phyloP scores from a whole-genome alignment of 1,140 invertebrate species.

The Bombyx mandarina region DNA sequence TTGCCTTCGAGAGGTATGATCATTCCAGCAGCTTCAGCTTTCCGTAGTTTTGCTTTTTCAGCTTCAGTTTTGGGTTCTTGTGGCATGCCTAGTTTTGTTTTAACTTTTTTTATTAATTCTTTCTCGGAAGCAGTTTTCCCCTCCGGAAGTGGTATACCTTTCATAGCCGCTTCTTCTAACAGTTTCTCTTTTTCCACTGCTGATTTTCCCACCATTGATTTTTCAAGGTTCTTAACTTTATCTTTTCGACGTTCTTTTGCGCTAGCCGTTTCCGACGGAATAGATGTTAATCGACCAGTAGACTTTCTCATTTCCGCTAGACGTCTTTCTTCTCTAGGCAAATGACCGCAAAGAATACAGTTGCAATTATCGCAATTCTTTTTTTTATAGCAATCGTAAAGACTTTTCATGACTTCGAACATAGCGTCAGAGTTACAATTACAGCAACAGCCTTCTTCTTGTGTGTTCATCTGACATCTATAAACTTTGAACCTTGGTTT shows the following conservation, averaged over 20 bases:
- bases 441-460: constrained; percentile 42
- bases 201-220: constrained; percentile 15
- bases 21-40: constrained; percentile 20
- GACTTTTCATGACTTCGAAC: constrained; percentile 53
- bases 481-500: constrained; percentile 27
- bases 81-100: constrained; percentile 14
- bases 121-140: constrained; percentile 22
- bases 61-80: constrained; percentile 16
- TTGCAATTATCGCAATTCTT: constrained; percentile 49
- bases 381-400: constrained; percentile 53
- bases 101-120: constrained; percentile 12
- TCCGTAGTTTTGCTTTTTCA: constrained; percentile 19
- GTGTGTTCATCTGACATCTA: constrained; percentile 34
- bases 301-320: constrained; percentile 29
- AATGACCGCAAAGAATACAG: constrained; percentile 42
- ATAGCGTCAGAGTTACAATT: constrained; percentile 50
- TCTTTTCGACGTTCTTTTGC: constrained; percentile 11
- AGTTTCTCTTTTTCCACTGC: constrained; percentile 22
- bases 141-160: constrained; percentile 16
- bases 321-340: constrained; percentile 31
- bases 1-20: constrained; percentile 19
- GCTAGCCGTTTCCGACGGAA: background rate
- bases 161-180: constrained; percentile 18
- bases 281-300: background rate
- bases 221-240: constrained; percentile 9